phyloP scores from a whole-genome alignment of 2,888 invertebrate genomes.

The Monopis laevigella region DNA sequence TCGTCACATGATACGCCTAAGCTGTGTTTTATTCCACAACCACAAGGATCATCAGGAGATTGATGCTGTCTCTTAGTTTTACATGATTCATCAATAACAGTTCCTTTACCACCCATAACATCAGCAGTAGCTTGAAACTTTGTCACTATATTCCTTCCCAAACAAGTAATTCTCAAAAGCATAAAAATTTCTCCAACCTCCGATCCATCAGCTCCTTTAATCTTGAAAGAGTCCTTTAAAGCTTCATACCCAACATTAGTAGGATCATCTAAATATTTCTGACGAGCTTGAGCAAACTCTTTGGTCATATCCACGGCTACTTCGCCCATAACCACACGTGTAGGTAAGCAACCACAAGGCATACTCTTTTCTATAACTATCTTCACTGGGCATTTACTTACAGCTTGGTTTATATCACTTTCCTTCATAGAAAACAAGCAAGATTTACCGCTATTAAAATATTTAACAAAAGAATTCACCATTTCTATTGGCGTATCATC shows the following conservation, averaged over 20 bases:
- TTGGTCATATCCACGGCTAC: slow-evolving; percentile 68
- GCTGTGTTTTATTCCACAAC: slow-evolving; percentile 35
- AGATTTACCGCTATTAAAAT: slow-evolving; percentile 72
- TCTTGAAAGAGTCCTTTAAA: slow-evolving; percentile 68
- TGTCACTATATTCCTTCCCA: slow-evolving; percentile 72
- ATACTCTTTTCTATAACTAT: slow-evolving; percentile 68
- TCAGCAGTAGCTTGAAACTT: slow-evolving; percentile 74
- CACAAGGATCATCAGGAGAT: slow-evolving; percentile 40
- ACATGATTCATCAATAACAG: slow-evolving; percentile 50
- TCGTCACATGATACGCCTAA: too few species aligned
- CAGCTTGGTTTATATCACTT: slow-evolving; percentile 55
- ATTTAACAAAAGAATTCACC: slow-evolving; percentile 47
- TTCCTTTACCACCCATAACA: too few species aligned
- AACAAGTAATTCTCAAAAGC: slow-evolving; percentile 72
- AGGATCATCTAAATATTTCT: slow-evolving; percentile 52
- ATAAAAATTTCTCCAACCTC: slow-evolving; percentile 68
- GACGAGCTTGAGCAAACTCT: slow-evolving; percentile 66
- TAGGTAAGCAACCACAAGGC: slow-evolving; percentile 70
- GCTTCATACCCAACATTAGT: slow-evolving; percentile 62
- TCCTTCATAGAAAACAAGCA: slow-evolving; percentile 73
- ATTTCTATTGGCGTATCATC: slow-evolving; percentile 56
- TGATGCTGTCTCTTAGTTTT: slow-evolving; percentile 38
- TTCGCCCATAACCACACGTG: slow-evolving; percentile 69
- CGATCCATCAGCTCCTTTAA: slow-evolving; percentile 54
- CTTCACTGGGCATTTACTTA: slow-evolving; percentile 64